Evolutionary conservation across 2,113 vertebrate species (phyloP).

Genomic region (Chaetura pelagica): DNA sequence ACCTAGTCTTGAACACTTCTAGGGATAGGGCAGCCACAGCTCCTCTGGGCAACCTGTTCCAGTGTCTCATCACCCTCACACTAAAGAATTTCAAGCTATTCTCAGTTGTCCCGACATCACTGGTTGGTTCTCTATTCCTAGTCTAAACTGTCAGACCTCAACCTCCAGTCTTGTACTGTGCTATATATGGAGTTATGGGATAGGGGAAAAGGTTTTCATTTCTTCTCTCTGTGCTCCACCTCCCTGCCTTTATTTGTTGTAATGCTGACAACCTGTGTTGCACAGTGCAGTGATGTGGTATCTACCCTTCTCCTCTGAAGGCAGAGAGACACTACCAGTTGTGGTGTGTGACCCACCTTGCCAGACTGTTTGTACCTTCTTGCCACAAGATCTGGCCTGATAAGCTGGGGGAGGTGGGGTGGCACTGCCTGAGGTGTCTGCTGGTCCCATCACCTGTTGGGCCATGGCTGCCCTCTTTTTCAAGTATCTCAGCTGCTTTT

Average conservation of each 20-base stretch:
- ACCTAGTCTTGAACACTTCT: too few species aligned
- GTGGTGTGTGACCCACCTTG: neutral
- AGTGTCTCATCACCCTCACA: too few species aligned
- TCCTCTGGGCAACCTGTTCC: too few species aligned
- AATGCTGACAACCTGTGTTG: neutral
- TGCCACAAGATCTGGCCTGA: too few species aligned
- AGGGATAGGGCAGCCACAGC: too few species aligned
- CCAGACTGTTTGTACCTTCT: neutral
- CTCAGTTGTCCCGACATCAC: neutral
- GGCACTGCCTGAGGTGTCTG: neutral
- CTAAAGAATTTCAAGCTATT: neutral
- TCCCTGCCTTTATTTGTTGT: neutral
- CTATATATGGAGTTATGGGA: rapidly evolving
- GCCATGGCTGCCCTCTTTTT: neutral
- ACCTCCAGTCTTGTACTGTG: neutral
- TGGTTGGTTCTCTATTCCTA: neutral
- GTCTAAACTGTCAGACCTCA: neutral
- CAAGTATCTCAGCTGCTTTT: neutral
- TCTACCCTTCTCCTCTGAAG: neutral
- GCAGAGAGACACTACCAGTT: neutral
- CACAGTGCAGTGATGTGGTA: rapidly evolving
- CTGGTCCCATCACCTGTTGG: neutral
- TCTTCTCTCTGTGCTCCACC: neutral
- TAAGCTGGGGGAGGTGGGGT: neutral
- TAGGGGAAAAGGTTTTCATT: neutral